phyloP scores from a whole-genome alignment of 2,888 invertebrate genomes.

The Microctonus brassicae region DNA sequence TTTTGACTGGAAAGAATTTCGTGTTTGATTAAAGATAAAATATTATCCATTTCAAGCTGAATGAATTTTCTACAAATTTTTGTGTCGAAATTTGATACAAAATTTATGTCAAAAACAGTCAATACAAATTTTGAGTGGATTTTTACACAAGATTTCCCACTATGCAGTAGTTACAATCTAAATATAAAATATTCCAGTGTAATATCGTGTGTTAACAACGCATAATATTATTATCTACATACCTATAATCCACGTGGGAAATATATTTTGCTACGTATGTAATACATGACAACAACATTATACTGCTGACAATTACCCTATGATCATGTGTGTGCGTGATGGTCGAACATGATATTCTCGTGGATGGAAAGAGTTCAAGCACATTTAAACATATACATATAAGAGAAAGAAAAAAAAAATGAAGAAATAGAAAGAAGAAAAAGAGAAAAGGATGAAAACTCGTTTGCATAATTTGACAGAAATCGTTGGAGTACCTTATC shows the following conservation, averaged over 20 bases:
- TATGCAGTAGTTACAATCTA: too few species aligned
- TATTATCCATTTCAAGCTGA: too few species aligned
- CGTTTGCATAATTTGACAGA: slow-evolving; percentile 54
- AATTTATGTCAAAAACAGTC: too few species aligned
- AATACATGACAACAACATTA: slow-evolving; percentile 11
- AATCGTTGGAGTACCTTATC: slow-evolving; percentile 44
- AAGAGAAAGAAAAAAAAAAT: slow-evolving; percentile 6
- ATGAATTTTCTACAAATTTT: too few species aligned
- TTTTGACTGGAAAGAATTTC: too few species aligned
- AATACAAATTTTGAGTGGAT: too few species aligned
- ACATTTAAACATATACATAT: background rate
- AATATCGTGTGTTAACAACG: background rate
- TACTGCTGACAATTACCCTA: slow-evolving; percentile 22
- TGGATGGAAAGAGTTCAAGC: slow-evolving; percentile 2
- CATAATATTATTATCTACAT: background rate
- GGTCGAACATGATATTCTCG: background rate
- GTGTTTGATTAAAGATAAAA: too few species aligned
- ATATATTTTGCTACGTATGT: background rate
- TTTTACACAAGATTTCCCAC: too few species aligned
- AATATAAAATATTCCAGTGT: slow-evolving; percentile 2
- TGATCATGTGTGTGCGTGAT: slow-evolving; percentile 14
- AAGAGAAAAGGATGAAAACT: slow-evolving; percentile 24
- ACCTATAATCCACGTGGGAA: background rate
- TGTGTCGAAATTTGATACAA: too few species aligned
- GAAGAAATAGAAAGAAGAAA: background rate